These are phyloP conservation scores for Cavia aperea DNA, from an alignment of 2,113 vertebrate species.

Conservation along the genomic window DNA sequence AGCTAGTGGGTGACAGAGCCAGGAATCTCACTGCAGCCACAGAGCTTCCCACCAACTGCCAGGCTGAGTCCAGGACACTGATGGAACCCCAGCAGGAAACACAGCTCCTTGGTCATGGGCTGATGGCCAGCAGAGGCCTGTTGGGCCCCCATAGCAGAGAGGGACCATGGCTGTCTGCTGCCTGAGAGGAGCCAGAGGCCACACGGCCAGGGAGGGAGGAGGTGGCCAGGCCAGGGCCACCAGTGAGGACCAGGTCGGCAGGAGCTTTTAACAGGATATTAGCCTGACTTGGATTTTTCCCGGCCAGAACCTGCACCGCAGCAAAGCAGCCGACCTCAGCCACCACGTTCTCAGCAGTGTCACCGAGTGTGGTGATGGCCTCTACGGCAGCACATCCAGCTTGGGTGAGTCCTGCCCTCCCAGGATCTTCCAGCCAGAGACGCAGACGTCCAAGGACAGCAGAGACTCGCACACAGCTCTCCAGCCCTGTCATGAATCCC, in stretches of 20 bases:
- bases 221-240: background rate
- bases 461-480: background rate
- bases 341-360: slow-evolving; percentile 64
- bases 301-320: slow-evolving; percentile 69
- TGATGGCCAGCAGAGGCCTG: background rate
- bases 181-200: background rate
- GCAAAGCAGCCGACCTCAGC: slow-evolving; percentile 68
- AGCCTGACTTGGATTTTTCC: slow-evolving; percentile 46
- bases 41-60: background rate
- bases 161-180: background rate
- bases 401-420: slow-evolving; percentile 69
- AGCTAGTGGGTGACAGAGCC: background rate
- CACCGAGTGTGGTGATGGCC: slow-evolving; percentile 65
- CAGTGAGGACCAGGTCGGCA: background rate
- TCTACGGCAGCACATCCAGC: slow-evolving; percentile 67
- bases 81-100: background rate
- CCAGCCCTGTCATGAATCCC: background rate
- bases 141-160: background rate
- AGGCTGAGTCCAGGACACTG: background rate
- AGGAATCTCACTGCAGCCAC: background rate
- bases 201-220: background rate
- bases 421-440: background rate
- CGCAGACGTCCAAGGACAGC: background rate
- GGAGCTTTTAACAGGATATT: background rate
- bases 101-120: background rate